Evolutionary conservation across 2,888 invertebrate species (phyloP), one percentile per base, ranked within the genome.

Genomic region (Sipha maydis): DNA sequence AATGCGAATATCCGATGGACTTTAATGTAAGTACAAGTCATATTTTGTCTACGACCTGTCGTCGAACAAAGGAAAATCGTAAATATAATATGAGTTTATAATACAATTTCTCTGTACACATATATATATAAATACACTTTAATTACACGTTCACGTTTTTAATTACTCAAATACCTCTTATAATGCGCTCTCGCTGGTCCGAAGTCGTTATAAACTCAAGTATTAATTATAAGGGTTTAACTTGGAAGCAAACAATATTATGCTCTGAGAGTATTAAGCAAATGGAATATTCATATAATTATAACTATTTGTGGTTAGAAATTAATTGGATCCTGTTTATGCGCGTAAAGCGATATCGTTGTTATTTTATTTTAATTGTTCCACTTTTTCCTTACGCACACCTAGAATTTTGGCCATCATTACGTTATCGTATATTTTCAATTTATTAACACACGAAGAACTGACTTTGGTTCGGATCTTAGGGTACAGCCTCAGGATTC

Each of bases 131-230:
- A 3, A 11, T 4, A 19, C 34, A 34, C 3, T 77, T 48, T 48
- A 77, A 54, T 38, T 78, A 78, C 48, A 54, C 31, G 54, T 78
- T 54, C 48, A 54, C 48, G 77, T 54, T 78, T 78, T 78, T 78
- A 54, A 78, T 78, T 31, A 31, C 31, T 78, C 54, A 54, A 54
- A 56, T 54, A 56, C 31, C 54, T 56, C 78, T 54, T 56, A 14
- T 8, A n/a, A 21, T 25, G 8, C 61, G 25, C 28, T 48, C 21
- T 78, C 21, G n/a, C 78, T 56, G 11, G 54, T 31, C 78, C 48
- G 28, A 78, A 78, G 31, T 78, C 78, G 31, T 78, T 31, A 54
- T 78, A 31, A 78, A 31, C 54, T 56, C 31, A 78, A 78, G 31
- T 78, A 78, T 54, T 78, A 78, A 78, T 61, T 31, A 56, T 54